These are phyloP conservation scores for Alca torda DNA, from an alignment of 2,797 vertebrate species.

Conservation along the genomic window DNA sequence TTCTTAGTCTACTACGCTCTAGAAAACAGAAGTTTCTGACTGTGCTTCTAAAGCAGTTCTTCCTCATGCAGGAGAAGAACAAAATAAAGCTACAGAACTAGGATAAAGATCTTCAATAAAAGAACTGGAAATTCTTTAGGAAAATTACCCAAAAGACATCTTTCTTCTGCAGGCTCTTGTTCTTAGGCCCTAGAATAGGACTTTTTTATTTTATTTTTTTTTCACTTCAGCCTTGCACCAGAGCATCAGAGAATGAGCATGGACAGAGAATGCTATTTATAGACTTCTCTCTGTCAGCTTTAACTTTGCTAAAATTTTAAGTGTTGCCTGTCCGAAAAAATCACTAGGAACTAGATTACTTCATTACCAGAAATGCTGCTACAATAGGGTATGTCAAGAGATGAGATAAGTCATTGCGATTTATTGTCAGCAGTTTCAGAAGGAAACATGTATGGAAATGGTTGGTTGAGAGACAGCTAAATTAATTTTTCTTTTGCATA, in stretches of 20 bases:
- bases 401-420: not conserved
- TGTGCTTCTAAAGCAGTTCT: not conserved
- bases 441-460: not conserved
- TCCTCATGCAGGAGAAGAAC: slow-evolving; percentile 18
- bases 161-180: not conserved
- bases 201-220: not conserved
- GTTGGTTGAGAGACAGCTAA: not conserved
- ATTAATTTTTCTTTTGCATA: not conserved
- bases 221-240: not conserved
- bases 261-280: not conserved
- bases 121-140: not conserved
- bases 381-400: not conserved
- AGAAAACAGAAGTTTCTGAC: slow-evolving; percentile 16
- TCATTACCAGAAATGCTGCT: not conserved
- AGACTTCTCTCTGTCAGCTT: not conserved
- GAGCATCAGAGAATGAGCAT: slow-evolving; percentile 22
- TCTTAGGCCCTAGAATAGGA: slow-evolving; percentile 20
- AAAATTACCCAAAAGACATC: not conserved
- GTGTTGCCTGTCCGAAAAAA: not conserved
- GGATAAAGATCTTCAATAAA: not conserved
- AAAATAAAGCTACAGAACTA: slow-evolving; percentile 56
- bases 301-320: slow-evolving; percentile 15
- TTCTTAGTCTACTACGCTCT: not conserved
- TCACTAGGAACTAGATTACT: not conserved
- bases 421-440: not conserved